phyloP scores from a whole-genome alignment of 2,888 invertebrate species.

The Labia minor region DNA sequence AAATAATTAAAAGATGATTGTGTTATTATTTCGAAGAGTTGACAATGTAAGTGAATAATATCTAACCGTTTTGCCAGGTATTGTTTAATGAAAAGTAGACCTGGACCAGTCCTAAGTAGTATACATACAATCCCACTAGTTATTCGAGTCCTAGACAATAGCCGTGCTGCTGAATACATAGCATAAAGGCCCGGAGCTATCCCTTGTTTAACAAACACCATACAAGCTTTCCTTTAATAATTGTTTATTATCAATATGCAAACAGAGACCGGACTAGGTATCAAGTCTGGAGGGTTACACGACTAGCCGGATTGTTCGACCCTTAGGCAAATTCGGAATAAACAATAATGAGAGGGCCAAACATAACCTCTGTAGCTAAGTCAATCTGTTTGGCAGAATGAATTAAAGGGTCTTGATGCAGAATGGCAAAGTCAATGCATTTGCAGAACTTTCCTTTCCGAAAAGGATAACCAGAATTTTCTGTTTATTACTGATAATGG shows the following conservation, averaged over 20 bases:
- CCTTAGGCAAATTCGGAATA: not conserved
- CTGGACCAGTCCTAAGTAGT: not conserved
- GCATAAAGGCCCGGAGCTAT: slow-evolving; percentile 16
- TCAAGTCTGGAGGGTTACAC: not conserved
- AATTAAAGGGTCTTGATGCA: not conserved
- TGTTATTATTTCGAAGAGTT: too few relatives aligned
- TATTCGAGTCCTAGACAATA: slow-evolving; percentile 1
- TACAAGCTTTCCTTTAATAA: slow-evolving; percentile 19
- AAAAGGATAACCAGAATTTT: too few relatives aligned
- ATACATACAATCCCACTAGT: not conserved
- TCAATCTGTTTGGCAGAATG: not conserved
- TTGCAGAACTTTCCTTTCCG: too few relatives aligned
- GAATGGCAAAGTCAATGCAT: not conserved
- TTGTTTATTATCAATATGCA: slow-evolving; percentile 18
- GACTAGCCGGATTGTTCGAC: not conserved
- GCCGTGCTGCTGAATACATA: not conserved
- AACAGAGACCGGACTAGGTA: not conserved
- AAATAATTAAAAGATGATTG: too few relatives aligned
- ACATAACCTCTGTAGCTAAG: not conserved
- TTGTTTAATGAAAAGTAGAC: not conserved
- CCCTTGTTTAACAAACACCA: slow-evolving; percentile 17
- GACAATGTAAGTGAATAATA: not conserved
- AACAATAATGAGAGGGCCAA: not conserved
- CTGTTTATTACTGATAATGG: too few relatives aligned
- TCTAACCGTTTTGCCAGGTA: not conserved